Evolutionary conservation across 2,113 vertebrate species (phyloP), one percentile per base, ranked within the genome.

Genomic region (Mirza zaza): DNA sequence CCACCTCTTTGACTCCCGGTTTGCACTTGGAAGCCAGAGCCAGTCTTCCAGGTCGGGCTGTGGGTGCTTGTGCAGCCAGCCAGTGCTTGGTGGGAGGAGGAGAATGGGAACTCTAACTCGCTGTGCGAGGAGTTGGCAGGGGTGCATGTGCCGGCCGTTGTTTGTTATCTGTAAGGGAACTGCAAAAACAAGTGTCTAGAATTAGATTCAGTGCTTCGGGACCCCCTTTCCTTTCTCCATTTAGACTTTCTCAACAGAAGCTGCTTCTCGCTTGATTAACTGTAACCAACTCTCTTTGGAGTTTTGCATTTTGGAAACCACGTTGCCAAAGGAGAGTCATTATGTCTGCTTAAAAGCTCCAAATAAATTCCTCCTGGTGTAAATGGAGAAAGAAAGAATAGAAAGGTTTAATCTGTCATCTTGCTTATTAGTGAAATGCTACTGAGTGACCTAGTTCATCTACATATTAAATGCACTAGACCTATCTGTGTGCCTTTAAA

Each of bases 401-500:
- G 61, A 95, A 93, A 34, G 82, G 79, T 87, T 96, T 97, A 81
- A 97, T 85, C 55, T 89, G 36, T 95, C 86, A 97, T 96, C 2
- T 23, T 92, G 97, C 87, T 86, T 89, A 13, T 97, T 94, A 93
- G 94, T 97, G 92, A 98, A 98, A 97, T 97, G 97, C 94, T 93
- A 95, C 92, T 75, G 85, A 85, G 88, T 98, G 97, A 98, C 97
- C 98, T 93, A 95, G 79, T 98, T 98, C 97, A 97, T 98, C 97
- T 98, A 81, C 92, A 97, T 98, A 96, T 96, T 98, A 97, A 97
- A 97, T 97, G 94, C 95, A 95, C 89, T 93, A 95, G 93, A 95
- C 97, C 94, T 94, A 75, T 95, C 86, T 97, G 45, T 97, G 45
- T 85, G 75, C 63, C 70, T 87, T 85, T 92, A 10, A 48, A 7